These are phyloP conservation scores for Aplodontia rufa DNA, from an alignment of 2,113 vertebrate species.

Conservation along the genomic window DNA sequence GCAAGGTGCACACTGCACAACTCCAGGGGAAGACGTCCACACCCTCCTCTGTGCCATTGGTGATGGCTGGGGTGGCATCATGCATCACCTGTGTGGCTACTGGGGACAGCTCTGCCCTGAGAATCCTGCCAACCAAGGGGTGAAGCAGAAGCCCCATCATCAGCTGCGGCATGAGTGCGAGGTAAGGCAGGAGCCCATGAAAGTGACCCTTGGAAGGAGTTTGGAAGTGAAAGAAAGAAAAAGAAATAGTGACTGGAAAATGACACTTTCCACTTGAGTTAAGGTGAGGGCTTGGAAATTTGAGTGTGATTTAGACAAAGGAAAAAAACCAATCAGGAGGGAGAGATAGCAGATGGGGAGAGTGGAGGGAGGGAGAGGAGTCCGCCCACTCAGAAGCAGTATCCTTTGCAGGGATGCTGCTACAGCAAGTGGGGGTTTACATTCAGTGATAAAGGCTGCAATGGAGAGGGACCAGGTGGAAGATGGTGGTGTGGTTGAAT, in stretches of 20 bases:
- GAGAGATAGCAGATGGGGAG: background rate
- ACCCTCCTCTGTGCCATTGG: background rate
- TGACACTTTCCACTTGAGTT: background rate
- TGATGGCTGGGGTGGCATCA: too few relatives aligned
- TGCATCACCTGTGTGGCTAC: background rate
- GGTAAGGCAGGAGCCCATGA: background rate
- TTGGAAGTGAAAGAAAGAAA: background rate
- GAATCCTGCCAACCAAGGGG: background rate
- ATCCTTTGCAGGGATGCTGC: background rate
- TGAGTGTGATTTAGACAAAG: background rate
- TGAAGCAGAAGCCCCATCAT: background rate
- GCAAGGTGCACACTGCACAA: background rate
- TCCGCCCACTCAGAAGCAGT: background rate
- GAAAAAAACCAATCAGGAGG: background rate
- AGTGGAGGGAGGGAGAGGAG: background rate
- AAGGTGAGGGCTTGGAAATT: background rate
- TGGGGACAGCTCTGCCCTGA: background rate
- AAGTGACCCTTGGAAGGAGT: background rate
- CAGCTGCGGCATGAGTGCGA: background rate
- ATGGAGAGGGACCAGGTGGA: accelerated
- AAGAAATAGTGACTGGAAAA: background rate
- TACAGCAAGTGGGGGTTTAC: background rate
- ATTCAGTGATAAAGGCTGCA: background rate
- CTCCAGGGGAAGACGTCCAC: background rate
- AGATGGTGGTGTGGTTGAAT: background rate